Evolutionary conservation across 1,140 invertebrate genomes (phyloP), one percentile per base, ranked within the genome.

Genomic region (Lepidotrigona ventralis): DNA sequence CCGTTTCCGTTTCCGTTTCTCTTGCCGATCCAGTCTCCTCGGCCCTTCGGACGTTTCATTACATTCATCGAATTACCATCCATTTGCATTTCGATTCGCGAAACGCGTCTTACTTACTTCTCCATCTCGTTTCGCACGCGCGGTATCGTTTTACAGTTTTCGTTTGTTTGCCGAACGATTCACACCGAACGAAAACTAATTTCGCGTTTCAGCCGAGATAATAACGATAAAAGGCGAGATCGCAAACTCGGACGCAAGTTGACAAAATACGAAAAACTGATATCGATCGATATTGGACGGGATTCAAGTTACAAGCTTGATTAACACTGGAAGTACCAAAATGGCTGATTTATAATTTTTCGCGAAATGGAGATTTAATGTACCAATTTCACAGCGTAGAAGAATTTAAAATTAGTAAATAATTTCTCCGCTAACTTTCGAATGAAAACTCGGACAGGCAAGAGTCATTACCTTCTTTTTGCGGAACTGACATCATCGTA

Each of bases 401-500:
- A 46, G 6, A 46, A 46, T 46, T 46, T 46, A 8, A 17, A 3
- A 64, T 64, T 64, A 64, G 8, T 15, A 19, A 64, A 64, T n/a
- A 26, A 64, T 21, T 56, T 17, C 54, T 56, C 14, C 4, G 1
- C 2, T 19, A 8, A 3, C 5, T 21, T 54, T 29, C 3, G 1
- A 21, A 19, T n/a, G 15, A 29, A 29, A 64, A 29, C 5, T 64
- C 6, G 0, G 15, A 64, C 8, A 73, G 14, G 21, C 23, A 63
- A 33, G 8, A 5, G 6, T 23, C 56, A 33, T 77, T 51, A 83
- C 82, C 77, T 83, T 66, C 51, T 72, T 15, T 19, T 51, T 29
- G 9, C 23, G 19, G 21, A 54, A 71, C 89, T 86, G 21, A 75
- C 77, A 69, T 93, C 77, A 69, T 93, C 93, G 58, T 90, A 91